A percentile compares a stretch with the other conserved stretches of the same genome.
These are phyloP conservation scores for Myripristis murdjan DNA, from an alignment of 2,797 vertebrate genomes.

Conservation along the genomic window DNA sequence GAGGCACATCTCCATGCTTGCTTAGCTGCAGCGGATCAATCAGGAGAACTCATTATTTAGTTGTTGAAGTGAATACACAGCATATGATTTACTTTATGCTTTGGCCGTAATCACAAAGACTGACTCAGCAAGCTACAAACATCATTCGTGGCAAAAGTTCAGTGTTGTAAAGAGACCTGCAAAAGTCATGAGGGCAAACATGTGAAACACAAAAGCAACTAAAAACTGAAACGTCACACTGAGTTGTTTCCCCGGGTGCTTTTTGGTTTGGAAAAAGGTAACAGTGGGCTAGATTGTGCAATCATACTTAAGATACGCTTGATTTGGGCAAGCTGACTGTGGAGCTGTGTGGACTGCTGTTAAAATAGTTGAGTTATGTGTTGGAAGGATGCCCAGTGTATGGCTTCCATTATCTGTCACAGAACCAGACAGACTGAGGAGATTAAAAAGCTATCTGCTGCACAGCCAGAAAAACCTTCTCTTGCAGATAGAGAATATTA, in stretches of 20 bases:
- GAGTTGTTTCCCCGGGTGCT: not conserved
- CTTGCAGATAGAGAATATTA: conserved; percentile 48
- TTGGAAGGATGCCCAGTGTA: conserved; percentile 42
- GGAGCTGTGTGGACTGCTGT: conserved; percentile 17
- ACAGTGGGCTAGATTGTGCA: not conserved
- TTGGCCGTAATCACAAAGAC: not conserved
- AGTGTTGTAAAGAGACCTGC: conserved; percentile 1
- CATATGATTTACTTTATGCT: not conserved
- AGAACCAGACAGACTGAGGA: conserved; percentile 6
- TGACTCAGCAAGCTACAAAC: conserved; percentile 1
- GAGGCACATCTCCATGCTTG: not conserved
- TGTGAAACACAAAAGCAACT: not conserved
- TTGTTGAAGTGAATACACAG: not conserved
- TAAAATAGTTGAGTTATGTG: conserved; percentile 24
- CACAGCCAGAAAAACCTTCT: conserved; percentile 20
- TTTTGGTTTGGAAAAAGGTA: not conserved
- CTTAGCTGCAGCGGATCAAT: not conserved
- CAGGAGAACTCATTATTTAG: not conserved
- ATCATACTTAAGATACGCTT: conserved; percentile 5
- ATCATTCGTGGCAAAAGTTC: not conserved
- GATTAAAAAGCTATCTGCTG: conserved; percentile 44
- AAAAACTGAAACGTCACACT: not conserved
- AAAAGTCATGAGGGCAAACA: not conserved
- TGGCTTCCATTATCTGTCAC: conserved; percentile 41
- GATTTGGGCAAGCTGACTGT: conserved; percentile 9